These are phyloP conservation scores for Sebastes elongatus DNA, from an alignment of 2,797 vertebrate species.

Conservation along the genomic window DNA sequence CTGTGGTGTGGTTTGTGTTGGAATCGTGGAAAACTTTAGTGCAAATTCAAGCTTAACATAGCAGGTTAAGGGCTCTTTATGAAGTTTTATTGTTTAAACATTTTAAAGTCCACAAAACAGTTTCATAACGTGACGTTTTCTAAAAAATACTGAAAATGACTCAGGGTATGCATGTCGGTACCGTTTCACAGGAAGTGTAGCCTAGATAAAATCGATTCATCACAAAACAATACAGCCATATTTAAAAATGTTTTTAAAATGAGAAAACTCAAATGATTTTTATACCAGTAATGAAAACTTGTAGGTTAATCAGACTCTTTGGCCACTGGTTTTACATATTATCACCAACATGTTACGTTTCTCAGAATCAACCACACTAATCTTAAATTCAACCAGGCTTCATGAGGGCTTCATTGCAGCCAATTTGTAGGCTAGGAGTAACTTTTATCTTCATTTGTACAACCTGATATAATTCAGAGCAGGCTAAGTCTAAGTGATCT, in stretches of 20 bases:
- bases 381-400: constrained; percentile 1
- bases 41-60: constrained; percentile 5
- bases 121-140: constrained; percentile 31
- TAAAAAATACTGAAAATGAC: constrained; percentile 50
- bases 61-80: not conserved
- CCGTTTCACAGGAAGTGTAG: constrained; percentile 48
- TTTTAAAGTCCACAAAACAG: constrained; percentile 49
- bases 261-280: not conserved
- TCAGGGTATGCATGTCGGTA: constrained; percentile 29
- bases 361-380: not conserved
- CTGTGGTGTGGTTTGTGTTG: not conserved
- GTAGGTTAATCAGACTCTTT: constrained; percentile 39
- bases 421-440: not conserved
- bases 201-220: constrained; percentile 33
- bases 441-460: constrained; percentile 3
- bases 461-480: constrained; percentile 39
- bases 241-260: constrained; percentile 30
- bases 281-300: constrained; percentile 32
- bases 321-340: constrained; percentile 41
- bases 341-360: not conserved
- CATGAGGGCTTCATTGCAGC: constrained; percentile 2
- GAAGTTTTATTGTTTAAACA: constrained; percentile 42
- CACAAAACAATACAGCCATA: constrained; percentile 49
- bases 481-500: constrained; percentile 41
- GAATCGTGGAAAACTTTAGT: not conserved